Conservation (phyloP, 2,797 vertebrate genomes). For the Sylvilagus floridanus region DNA sequence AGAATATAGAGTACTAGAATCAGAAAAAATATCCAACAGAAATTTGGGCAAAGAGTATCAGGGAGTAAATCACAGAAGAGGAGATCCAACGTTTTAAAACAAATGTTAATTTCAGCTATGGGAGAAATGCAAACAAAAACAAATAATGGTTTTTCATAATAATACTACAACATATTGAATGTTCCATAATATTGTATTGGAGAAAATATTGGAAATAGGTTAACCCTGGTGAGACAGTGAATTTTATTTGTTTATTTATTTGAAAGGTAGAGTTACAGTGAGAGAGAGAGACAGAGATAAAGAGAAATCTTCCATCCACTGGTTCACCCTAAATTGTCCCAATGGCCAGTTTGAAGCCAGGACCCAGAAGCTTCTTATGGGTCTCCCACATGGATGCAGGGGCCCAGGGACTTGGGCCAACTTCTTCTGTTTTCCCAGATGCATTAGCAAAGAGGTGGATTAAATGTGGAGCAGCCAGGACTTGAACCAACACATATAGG, state of each 20-base stretch:
- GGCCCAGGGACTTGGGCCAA: no score
- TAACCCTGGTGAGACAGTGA: not conserved
- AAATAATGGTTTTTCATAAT: not conserved
- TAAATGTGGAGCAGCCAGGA: no score
- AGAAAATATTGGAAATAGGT: not conserved
- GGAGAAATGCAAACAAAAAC: slow-evolving; percentile 5
- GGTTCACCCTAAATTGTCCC: no score
- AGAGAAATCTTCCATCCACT: no score
- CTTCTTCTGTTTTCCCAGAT: no score
- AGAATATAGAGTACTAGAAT: not conserved
- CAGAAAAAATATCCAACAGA: not conserved
- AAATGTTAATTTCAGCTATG: not conserved
- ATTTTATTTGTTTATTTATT: not conserved
- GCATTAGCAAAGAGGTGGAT: no score
- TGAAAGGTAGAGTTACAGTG: no score
- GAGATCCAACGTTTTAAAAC: not conserved
- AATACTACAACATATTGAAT: not conserved
- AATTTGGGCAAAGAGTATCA: not conserved
- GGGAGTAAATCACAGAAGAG: not conserved
- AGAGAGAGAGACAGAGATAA: no score
- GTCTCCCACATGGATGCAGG: no score
- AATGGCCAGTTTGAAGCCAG: no score
- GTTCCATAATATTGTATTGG: not conserved
- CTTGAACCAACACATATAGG: no score
- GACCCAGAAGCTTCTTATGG: no score